Conservation (phyloP, 1,140 invertebrate species). For the Platyscapa corneri region DNA sequence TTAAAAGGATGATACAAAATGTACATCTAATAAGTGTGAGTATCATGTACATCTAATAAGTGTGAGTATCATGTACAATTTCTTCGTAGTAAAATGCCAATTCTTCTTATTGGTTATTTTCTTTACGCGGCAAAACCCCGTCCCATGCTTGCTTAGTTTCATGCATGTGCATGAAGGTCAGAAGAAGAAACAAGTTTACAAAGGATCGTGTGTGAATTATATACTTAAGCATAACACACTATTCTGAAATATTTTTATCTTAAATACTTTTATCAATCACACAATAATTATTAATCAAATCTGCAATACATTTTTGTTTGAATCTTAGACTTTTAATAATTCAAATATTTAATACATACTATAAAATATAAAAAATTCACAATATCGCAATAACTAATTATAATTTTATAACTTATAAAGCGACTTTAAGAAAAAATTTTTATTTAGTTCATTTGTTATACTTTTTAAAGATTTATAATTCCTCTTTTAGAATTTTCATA, state of each 20-base stretch:
- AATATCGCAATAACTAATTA: no score
- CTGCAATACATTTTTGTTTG: neutral
- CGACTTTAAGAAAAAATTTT: no score
- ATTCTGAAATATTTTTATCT: neutral
- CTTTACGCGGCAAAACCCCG: neutral
- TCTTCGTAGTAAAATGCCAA: neutral
- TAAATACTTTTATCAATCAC: neutral
- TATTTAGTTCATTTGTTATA: no score
- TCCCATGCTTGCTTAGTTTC: neutral
- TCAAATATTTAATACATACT: neutral
- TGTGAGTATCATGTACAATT: neutral
- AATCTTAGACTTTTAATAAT: neutral
- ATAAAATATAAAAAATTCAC: no score
- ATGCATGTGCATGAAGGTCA: neutral
- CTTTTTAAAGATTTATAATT: no score
- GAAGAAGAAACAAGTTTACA: neutral
- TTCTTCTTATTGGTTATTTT: neutral
- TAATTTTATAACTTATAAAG: no score
- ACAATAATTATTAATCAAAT: neutral
- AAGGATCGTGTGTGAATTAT: neutral
- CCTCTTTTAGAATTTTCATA: no score
- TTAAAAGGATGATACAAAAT: neutral
- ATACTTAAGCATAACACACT: neutral
- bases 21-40: neutral
- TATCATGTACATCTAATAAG: neutral